Evolutionary conservation across 2,797 vertebrate genomes (phyloP).

Genomic region (Pteronotus mesoamericanus): DNA sequence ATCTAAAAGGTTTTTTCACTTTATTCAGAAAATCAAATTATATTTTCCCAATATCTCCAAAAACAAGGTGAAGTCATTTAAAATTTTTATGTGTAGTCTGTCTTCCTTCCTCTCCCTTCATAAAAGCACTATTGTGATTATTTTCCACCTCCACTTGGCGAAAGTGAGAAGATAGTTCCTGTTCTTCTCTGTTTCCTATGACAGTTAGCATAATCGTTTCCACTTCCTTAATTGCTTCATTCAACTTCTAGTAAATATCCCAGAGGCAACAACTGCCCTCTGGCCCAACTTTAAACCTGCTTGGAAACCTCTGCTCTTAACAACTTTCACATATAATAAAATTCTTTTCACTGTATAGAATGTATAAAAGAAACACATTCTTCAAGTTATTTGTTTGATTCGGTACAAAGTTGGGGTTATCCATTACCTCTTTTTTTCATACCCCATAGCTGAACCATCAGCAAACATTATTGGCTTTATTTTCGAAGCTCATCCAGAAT

Average conservation of each 20-base stretch:
- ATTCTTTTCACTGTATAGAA: neutral
- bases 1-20: neutral
- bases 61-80: neutral
- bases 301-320: neutral
- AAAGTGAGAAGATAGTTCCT: neutral
- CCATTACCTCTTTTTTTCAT: neutral
- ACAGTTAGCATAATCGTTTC: slow-evolving; percentile 50
- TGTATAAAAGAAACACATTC: neutral
- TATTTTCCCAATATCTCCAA: neutral
- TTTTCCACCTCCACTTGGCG: slow-evolving; percentile 38
- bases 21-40: neutral
- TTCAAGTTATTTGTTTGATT: neutral
- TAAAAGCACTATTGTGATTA: neutral
- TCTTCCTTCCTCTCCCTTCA: neutral
- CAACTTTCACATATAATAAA: neutral
- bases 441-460: neutral
- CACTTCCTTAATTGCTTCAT: slow-evolving; percentile 60
- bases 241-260: neutral
- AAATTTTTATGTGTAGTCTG: neutral
- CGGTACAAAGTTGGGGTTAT: neutral
- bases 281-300: neutral
- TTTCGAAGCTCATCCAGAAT: neutral
- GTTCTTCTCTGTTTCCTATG: slow-evolving; percentile 54
- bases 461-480: neutral
- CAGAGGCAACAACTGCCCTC: neutral